These are phyloP conservation scores for Nomada flava DNA, from an alignment of 2,888 invertebrate genomes.

Conservation along the genomic window DNA sequence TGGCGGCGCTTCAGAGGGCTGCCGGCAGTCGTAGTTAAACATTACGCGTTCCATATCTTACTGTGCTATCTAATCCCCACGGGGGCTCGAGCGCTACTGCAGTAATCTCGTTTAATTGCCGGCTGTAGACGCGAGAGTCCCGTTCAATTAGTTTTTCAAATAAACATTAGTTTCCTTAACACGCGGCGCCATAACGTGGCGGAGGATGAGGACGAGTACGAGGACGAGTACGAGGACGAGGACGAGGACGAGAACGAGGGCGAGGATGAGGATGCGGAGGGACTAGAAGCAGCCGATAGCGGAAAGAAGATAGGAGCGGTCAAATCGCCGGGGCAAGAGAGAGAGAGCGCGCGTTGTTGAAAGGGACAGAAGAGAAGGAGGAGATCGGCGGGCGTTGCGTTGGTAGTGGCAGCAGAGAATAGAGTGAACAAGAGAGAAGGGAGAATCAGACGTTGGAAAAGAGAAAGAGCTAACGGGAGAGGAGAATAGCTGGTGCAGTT, in stretches of 20 bases:
- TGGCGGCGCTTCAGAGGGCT: slow-evolving; percentile 79
- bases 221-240: slow-evolving; percentile 59
- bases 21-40: slow-evolving; percentile 82
- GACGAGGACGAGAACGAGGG: slow-evolving; percentile 57
- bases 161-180: slow-evolving; percentile 83
- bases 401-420: slow-evolving; percentile 30
- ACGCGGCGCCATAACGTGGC: slow-evolving; percentile 81
- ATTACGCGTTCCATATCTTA: slow-evolving; percentile 84
- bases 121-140: slow-evolving; percentile 84
- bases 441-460: slow-evolving; percentile 34
- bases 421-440: slow-evolving; percentile 46
- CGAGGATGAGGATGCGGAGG: slow-evolving; percentile 44
- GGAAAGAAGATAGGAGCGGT: slow-evolving; percentile 57
- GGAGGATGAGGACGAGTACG: slow-evolving; percentile 68
- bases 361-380: slow-evolving; percentile 48
- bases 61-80: slow-evolving; percentile 83
- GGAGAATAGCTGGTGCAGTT: slow-evolving; percentile 65
- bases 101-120: slow-evolving; percentile 84
- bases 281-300: slow-evolving; percentile 45
- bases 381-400: slow-evolving; percentile 34
- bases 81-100: slow-evolving; percentile 79
- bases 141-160: slow-evolving; percentile 83
- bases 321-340: slow-evolving; percentile 50
- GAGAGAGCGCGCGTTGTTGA: slow-evolving; percentile 28
- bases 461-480: slow-evolving; percentile 43